phyloP scores from a whole-genome alignment of 2,797 vertebrate species.

The Hipposideros larvatus region DNA sequence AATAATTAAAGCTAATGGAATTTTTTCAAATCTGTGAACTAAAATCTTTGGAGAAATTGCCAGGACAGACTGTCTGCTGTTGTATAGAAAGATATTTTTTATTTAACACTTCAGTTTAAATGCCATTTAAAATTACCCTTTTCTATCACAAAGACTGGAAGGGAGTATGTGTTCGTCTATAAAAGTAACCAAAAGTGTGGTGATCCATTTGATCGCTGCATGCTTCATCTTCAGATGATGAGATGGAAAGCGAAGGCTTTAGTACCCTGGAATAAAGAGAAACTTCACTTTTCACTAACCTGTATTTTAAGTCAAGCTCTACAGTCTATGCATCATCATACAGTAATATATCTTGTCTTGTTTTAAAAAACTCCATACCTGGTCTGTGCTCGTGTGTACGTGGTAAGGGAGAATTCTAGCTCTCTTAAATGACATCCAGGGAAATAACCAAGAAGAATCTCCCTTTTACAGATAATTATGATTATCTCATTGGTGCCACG shows the following conservation, averaged over 20 bases:
- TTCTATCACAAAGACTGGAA: slow-evolving; percentile 68
- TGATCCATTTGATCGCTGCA: neutral
- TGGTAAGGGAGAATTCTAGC: neutral
- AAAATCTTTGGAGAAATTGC: slow-evolving; percentile 87
- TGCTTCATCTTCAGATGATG: slow-evolving; percentile 63
- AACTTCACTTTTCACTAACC: slow-evolving; percentile 73
- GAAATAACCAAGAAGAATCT: neutral
- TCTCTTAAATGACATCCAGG: neutral
- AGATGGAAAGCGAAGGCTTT: slow-evolving; percentile 76
- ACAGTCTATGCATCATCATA: slow-evolving; percentile 44
- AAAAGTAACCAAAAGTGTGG: slow-evolving; percentile 63
- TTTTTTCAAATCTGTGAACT: slow-evolving; percentile 90
- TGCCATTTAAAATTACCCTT: slow-evolving; percentile 81
- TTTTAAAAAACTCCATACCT: slow-evolving; percentile 61
- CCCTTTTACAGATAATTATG: neutral
- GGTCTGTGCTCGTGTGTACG: neutral
- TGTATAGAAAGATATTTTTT: slow-evolving; percentile 87
- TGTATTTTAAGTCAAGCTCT: slow-evolving; percentile 72
- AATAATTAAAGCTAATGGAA: slow-evolving; percentile 94
- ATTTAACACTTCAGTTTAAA: slow-evolving; percentile 87
- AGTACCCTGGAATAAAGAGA: slow-evolving; percentile 73
- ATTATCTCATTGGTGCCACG: neutral
- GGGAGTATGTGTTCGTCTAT: neutral
- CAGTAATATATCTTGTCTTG: slow-evolving; percentile 45
- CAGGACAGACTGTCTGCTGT: slow-evolving; percentile 82